Evolutionary conservation across 2,888 invertebrate species (phyloP).

Genomic region (Agrochola litura): DNA sequence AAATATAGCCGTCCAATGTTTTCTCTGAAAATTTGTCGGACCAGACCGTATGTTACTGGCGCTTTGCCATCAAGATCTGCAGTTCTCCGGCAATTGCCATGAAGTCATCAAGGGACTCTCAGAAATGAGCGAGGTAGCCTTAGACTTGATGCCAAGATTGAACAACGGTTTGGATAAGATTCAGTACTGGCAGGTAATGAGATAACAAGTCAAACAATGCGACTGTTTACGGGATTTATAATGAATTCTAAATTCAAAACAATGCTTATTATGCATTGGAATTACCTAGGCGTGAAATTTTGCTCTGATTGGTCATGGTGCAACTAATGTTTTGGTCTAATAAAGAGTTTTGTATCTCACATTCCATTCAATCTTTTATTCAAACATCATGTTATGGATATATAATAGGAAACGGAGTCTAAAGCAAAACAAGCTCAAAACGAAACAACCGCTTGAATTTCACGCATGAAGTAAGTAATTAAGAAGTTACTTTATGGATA

Average conservation of each 20-base stretch:
- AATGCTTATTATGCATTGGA: constrained; percentile 18
- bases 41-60: constrained; percentile 58
- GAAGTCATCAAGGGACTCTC: constrained; percentile 42
- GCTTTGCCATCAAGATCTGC: constrained; percentile 55
- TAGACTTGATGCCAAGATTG: constrained; percentile 43
- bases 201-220: constrained; percentile 26
- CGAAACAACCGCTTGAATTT: constrained; percentile 12
- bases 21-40: constrained; percentile 59
- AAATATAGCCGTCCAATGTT: constrained; percentile 55
- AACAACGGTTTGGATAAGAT: constrained; percentile 14
- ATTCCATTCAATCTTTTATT: background rate
- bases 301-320: constrained; percentile 6
- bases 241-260: constrained; percentile 25
- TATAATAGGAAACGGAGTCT: background rate
- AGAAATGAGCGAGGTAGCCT: constrained; percentile 42
- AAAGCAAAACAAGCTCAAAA: constrained; percentile 1
- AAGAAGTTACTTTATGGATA: constrained; percentile 22
- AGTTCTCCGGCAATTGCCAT: constrained; percentile 55
- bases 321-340: constrained; percentile 18
- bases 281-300: background rate
- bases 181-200: constrained; percentile 26
- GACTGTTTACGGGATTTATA: constrained; percentile 9
- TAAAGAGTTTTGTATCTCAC: background rate
- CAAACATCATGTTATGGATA: background rate
- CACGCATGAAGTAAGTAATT: constrained; percentile 23